Evolutionary conservation across 23 tunicate genomes (phyloP).

Genomic region (Ascidia mentula): DNA sequence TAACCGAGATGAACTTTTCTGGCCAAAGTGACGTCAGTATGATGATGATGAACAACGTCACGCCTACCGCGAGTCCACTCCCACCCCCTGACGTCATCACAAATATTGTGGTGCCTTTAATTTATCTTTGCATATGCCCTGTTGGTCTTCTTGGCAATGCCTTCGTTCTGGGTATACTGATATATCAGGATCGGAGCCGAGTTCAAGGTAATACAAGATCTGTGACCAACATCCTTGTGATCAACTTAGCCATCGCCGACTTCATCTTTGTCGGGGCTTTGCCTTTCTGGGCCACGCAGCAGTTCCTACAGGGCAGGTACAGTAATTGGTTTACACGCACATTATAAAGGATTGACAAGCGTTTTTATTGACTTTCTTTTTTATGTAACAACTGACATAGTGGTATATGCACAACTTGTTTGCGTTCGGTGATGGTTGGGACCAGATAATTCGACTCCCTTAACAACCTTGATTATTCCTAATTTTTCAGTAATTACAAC

Average conservation of each 20-base stretch:
- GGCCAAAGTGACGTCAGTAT: not conserved
- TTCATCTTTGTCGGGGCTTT: conserved; percentile 78
- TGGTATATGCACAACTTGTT: too few relatives aligned
- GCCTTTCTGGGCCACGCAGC: conserved; percentile 84
- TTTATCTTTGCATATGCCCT: conserved; percentile 50
- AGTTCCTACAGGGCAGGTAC: conserved; percentile 34
- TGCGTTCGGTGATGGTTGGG: too few relatives aligned
- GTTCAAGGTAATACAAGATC: conserved; percentile 14
- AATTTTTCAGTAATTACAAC: too few relatives aligned
- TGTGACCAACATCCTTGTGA: conserved; percentile 60
- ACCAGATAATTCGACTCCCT: too few relatives aligned
- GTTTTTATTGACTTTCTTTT: too few relatives aligned
- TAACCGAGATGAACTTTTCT: not conserved
- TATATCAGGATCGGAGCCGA: conserved; percentile 32
- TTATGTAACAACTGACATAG: too few relatives aligned
- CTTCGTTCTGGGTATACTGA: conserved; percentile 43
- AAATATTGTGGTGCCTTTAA: conserved; percentile 35
- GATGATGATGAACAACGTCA: not conserved
- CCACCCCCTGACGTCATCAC: not conserved
- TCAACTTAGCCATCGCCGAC: conserved; percentile 89
- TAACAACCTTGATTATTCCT: too few relatives aligned
- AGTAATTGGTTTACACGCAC: conserved; percentile 4
- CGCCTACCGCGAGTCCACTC: not conserved
- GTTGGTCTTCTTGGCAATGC: conserved; percentile 86
- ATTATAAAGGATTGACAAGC: too few relatives aligned